Evolutionary conservation across 64 coral and sea anemone genomes (phyloP).

Genomic region (Stylophora pistillata): DNA sequence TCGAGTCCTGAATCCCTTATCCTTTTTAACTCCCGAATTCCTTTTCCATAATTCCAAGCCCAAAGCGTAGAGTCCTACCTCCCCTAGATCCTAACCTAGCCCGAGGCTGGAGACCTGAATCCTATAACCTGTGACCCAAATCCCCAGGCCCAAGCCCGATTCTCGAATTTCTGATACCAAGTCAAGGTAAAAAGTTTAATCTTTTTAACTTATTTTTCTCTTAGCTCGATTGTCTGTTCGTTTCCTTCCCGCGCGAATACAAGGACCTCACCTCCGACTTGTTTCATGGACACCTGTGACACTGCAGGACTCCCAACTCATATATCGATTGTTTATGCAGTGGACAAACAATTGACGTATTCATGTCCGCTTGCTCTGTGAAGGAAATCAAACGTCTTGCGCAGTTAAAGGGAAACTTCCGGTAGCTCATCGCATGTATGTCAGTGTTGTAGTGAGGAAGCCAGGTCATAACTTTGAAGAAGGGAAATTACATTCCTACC

Average conservation of each 20-base stretch:
- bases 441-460: background rate
- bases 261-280: background rate
- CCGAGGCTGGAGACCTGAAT: too few relatives aligned
- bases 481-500: background rate
- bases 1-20: too few relatives aligned
- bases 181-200: too few relatives aligned
- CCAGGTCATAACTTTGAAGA: background rate
- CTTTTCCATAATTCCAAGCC: too few relatives aligned
- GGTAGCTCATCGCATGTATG: background rate
- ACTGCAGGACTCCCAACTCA: background rate
- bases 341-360: background rate
- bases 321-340: slow-evolving; percentile 8
- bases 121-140: too few relatives aligned
- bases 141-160: too few relatives aligned
- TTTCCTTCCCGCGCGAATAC: background rate
- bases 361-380: slow-evolving; percentile 1
- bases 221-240: background rate
- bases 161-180: too few relatives aligned
- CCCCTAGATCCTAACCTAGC: too few relatives aligned
- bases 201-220: background rate
- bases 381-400: background rate
- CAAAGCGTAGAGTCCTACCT: too few relatives aligned
- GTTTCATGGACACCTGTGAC: background rate
- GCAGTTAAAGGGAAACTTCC: background rate
- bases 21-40: too few relatives aligned